Conservation (phyloP, 2,113 vertebrate genomes). For the Serinus canaria region DNA sequence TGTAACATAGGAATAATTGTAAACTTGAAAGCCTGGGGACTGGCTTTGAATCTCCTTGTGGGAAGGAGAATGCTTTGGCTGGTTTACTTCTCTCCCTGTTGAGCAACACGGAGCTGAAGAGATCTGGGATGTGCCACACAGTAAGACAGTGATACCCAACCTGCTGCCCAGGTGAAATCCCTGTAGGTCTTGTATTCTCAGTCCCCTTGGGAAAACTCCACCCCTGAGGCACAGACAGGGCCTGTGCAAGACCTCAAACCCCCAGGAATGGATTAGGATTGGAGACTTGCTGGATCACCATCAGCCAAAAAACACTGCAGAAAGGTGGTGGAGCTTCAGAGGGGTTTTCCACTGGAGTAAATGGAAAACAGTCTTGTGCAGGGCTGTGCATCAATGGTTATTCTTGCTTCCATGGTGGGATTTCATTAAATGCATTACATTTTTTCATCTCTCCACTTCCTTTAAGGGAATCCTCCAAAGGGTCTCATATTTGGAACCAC, state of each 20-base stretch:
- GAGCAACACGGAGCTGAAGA: accelerated
- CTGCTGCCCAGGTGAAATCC: accelerated
- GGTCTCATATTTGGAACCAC: accelerated
- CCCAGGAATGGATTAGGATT: not conserved
- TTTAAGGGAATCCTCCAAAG: not conserved
- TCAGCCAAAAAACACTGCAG: not conserved
- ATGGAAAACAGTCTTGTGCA: not conserved
- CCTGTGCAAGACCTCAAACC: not conserved
- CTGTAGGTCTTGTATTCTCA: not conserved
- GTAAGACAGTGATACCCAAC: not conserved
- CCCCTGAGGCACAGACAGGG: not conserved
- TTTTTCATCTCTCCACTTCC: not conserved
- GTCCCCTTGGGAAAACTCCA: not conserved
- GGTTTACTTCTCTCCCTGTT: not conserved
- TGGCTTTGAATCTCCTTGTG: not conserved
- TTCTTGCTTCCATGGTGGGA: not conserved
- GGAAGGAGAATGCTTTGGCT: not conserved
- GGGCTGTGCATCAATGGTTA: accelerated
- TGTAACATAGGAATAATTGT: not conserved
- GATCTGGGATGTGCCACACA: not conserved
- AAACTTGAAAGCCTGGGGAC: not conserved
- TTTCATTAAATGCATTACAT: not conserved
- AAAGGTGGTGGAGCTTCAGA: not conserved
- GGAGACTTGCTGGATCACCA: not conserved
- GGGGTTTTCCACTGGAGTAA: not conserved